Conservation (phyloP, 1,140 invertebrate species). For the Drosophila kepulauana region DNA sequence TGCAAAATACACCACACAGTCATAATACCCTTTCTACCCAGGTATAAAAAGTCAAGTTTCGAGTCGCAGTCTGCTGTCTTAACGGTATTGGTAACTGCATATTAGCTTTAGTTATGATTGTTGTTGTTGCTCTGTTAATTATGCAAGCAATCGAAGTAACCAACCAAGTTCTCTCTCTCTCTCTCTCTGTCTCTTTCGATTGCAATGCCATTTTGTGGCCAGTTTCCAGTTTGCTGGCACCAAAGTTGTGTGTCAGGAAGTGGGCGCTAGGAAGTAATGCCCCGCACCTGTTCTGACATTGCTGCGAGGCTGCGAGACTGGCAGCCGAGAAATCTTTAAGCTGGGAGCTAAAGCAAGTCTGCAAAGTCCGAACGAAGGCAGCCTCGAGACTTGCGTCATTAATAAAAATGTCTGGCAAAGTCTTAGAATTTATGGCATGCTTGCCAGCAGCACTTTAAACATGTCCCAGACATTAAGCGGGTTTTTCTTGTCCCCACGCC, state of each 20-base stretch:
- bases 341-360: not conserved
- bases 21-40: too few species aligned
- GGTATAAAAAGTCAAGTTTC: too few species aligned
- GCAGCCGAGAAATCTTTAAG: not conserved
- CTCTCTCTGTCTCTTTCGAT: conserved; percentile 6
- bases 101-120: conserved; percentile 31
- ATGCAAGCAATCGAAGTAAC: conserved; percentile 44
- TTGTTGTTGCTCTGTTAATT: conserved; percentile 45
- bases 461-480: conserved; percentile 72
- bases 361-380: not conserved
- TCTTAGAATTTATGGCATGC: conserved; percentile 81
- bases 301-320: conserved; percentile 21
- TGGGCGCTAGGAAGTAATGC: conserved; percentile 50
- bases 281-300: not conserved
- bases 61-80: conserved; percentile 26
- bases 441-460: conserved; percentile 65
- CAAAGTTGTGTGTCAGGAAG: conserved; percentile 43
- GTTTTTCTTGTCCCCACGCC: conserved; percentile 36
- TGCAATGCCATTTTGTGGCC: conserved; percentile 32
- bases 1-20: too few species aligned
- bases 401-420: conserved; percentile 80
- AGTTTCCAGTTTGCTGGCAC: conserved; percentile 8
- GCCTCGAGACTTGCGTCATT: conserved; percentile 65
- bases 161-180: conserved; percentile 31
- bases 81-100: conserved; percentile 58